Conservation (phyloP, 1,140 invertebrate genomes). For the Bradynema listronoti region DNA sequence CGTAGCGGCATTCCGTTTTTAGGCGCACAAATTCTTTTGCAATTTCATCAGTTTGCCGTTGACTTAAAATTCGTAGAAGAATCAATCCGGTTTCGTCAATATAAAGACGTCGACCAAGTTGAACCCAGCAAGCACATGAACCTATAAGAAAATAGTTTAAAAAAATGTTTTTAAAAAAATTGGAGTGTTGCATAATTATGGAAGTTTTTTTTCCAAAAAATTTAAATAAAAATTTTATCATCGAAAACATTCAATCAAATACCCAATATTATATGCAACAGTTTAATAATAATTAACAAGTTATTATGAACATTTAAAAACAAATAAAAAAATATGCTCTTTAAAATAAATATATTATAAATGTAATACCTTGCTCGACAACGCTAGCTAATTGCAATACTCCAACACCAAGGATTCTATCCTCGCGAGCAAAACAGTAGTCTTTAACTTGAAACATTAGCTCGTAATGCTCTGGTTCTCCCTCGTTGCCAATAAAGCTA, state of each 20-base stretch:
- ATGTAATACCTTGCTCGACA: conserved; percentile 73
- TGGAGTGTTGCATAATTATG: too few species aligned
- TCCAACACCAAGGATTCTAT: conserved; percentile 89
- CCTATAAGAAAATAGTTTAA: conserved; percentile 66
- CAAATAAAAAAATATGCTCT: too few species aligned
- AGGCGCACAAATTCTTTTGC: conserved; percentile 98
- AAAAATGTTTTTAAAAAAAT: too few species aligned
- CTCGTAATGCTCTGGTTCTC: conserved; percentile 89
- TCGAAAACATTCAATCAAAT: not conserved
- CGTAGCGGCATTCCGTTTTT: conserved; percentile 80
- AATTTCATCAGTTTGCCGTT: conserved; percentile 95
- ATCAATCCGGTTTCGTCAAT: conserved; percentile 99
- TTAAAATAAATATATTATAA: conserved; percentile 14
- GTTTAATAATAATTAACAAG: not conserved
- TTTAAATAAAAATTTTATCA: not conserved
- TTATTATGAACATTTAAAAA: conserved; percentile 21
- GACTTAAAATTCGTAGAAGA: conserved; percentile 89
- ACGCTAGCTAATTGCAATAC: conserved; percentile 93
- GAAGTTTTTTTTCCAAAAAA: conserved; percentile 1
- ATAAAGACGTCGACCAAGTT: conserved; percentile 83
- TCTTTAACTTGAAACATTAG: conserved; percentile 96
- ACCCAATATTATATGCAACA: not conserved
- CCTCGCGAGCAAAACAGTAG: conserved; percentile 94
- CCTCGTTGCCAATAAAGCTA: conserved; percentile 94
- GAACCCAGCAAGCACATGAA: conserved; percentile 87